phyloP scores from a whole-genome alignment of 2,888 invertebrate species.

The Tenthredo livida region DNA sequence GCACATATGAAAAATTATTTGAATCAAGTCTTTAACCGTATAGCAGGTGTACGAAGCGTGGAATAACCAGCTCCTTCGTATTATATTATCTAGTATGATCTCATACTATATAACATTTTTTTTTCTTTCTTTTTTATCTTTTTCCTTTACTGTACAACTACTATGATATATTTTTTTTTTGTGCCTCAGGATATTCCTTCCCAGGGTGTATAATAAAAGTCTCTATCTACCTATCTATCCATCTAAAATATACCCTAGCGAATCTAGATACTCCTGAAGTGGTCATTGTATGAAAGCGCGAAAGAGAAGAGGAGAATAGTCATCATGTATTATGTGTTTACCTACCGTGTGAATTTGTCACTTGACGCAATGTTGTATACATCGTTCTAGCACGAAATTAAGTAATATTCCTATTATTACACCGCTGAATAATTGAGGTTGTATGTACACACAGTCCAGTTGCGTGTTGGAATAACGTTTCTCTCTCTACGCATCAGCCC shows the following conservation, averaged over 20 bases:
- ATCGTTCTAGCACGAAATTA: neutral
- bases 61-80: neutral
- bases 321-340: too few species aligned
- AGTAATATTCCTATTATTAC: neutral
- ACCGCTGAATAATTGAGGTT: neutral
- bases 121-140: neutral
- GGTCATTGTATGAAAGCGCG: neutral
- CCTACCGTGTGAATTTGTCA: slow-evolving; percentile 6
- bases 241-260: neutral
- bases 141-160: neutral
- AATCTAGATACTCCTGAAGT: neutral
- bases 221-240: neutral
- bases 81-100: neutral
- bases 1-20: neutral
- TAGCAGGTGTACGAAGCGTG: neutral
- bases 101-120: neutral
- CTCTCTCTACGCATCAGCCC: neutral
- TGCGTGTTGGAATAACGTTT: neutral
- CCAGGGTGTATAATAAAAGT: neutral
- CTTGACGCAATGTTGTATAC: neutral
- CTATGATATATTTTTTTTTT: neutral
- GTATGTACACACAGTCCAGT: neutral
- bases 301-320: neutral
- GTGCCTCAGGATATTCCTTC: neutral
- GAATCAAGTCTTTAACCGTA: neutral